Evolutionary conservation across 2,797 vertebrate species (phyloP).

Genomic region (Danio albolineatus): DNA sequence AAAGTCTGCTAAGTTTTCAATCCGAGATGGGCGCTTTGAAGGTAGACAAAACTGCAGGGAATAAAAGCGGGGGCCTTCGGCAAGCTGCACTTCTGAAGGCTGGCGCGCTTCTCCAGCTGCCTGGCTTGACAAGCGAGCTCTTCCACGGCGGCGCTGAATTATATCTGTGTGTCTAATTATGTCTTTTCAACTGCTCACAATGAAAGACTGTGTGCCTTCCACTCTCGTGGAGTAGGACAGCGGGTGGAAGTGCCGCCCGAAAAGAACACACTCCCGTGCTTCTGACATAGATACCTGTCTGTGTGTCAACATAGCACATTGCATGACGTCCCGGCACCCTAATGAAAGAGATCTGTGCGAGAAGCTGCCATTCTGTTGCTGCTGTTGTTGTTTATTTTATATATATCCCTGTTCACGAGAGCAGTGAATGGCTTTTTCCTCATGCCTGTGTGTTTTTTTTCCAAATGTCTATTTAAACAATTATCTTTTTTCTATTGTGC

Average conservation of each 20-base stretch:
- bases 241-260: conserved; percentile 72
- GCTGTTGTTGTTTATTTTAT: conserved; percentile 52
- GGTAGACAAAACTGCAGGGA: conserved; percentile 74
- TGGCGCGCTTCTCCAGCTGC: conserved; percentile 64
- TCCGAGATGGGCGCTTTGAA: conserved; percentile 69
- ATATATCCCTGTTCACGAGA: background rate
- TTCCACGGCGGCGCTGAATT: conserved; percentile 72
- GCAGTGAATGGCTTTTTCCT: background rate
- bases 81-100: conserved; percentile 75
- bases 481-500: background rate
- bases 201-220: conserved; percentile 71
- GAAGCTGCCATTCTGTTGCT: conserved; percentile 62
- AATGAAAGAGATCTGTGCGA: conserved; percentile 74
- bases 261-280: conserved; percentile 68
- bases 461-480: background rate
- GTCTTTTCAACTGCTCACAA: conserved; percentile 79
- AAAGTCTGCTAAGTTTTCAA: conserved; percentile 61
- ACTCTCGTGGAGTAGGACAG: conserved; percentile 66
- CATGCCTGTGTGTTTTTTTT: background rate
- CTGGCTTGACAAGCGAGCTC: conserved; percentile 76
- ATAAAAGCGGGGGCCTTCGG: conserved; percentile 73
- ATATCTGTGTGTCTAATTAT: conserved; percentile 81
- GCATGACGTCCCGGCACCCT: conserved; percentile 69
- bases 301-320: conserved; percentile 74
- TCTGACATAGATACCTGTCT: conserved; percentile 79